phyloP scores from a whole-genome alignment of 2,797 vertebrate species.

The Eremophila alpestris region DNA sequence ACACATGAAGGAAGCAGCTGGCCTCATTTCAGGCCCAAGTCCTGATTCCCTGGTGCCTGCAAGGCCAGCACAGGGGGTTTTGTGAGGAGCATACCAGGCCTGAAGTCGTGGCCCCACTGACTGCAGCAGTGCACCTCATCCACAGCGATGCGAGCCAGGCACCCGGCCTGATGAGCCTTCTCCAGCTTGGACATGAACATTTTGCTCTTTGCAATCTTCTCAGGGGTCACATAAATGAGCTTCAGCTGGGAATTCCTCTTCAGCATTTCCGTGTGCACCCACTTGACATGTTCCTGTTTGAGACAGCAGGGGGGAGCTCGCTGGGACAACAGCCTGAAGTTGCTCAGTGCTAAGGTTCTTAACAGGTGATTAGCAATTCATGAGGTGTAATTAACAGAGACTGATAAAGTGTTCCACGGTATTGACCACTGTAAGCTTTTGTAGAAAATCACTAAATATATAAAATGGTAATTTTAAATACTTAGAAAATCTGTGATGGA shows the following conservation, averaged over 20 bases:
- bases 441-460: background rate
- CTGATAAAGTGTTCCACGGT: background rate
- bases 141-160: constrained; percentile 87
- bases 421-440: background rate
- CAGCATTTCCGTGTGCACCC: constrained; percentile 85
- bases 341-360: background rate
- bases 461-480: background rate
- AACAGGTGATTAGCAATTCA: background rate
- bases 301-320: background rate
- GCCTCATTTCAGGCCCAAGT: background rate
- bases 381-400: background rate
- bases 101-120: constrained; percentile 98
- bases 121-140: constrained; percentile 99
- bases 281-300: constrained; percentile 86
- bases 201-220: constrained; percentile 97
- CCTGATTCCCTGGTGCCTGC: background rate
- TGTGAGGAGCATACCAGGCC: constrained; percentile 82
- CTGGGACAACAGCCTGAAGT: background rate
- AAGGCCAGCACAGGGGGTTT: background rate
- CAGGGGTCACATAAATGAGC: constrained; percentile 95
- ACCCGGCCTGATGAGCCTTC: constrained; percentile 87
- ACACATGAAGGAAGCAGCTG: background rate
- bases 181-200: constrained; percentile 95
- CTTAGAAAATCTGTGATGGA: background rate
- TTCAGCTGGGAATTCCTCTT: constrained; percentile 82